Base-by-base conservation (phyloP, 2,888 invertebrate species). In the Nycteola revayana region DNA sequence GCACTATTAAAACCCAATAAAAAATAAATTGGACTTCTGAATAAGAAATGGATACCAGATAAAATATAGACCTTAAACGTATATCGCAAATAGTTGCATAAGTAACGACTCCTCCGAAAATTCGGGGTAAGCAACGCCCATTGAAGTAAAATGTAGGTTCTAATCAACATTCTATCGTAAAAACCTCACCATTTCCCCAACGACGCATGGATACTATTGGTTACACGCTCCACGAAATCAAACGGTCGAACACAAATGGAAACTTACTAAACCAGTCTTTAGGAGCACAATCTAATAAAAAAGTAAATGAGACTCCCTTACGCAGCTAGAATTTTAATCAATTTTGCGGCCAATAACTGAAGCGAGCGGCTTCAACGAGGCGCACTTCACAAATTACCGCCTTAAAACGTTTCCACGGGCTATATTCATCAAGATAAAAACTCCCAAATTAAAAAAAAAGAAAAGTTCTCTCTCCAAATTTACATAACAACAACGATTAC, bases 261-360 rank as follows among this genome's bases (percentile, higher is more conserved):
- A 63, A 59, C 60, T 63, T 55, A 46, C 47, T 57, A 55, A 60
- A 67, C 65, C 60, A 58, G 62, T 62, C 61, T 66, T 58, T 66
- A 63, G 50, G 49, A 64, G 60, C 64, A 66, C 66, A 71, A 75
- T 80, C 71, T 74, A 79, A 75, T 79, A 78, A 76, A 76, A 76
- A 77, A 77, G 72, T 74, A 68, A 69, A 75, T 59, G 68, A 64
- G 64, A 63, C 68, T 67, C 58, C 64, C 72, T 72, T 72, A 80
- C 81, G 75, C 74, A 71, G 70, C 63, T 51, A 69, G 82, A 84
- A 85, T 85, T 84, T 84, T 82, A 85, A 84, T 85, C 82, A 85
- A 82, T 80, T 80, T 76, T 77, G 80, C 63, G 83, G 78, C 76
- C 81, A 77, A 82, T 83, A 77, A 74, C 72, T 69, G 73, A 46